phyloP scores from a whole-genome alignment of 2,113 vertebrate species.

The Alces alces region DNA sequence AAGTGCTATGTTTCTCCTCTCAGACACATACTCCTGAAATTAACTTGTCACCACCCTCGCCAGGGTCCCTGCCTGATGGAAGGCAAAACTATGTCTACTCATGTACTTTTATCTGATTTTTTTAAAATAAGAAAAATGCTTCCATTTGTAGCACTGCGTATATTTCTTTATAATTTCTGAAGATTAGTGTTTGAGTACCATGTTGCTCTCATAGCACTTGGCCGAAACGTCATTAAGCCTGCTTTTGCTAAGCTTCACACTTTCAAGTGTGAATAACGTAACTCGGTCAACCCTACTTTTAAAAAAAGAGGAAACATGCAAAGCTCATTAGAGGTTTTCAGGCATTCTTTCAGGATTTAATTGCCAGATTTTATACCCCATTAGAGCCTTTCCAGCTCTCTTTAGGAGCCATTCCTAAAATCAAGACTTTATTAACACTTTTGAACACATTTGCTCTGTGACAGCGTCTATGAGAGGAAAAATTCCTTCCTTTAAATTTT shows the following conservation, averaged over 20 bases:
- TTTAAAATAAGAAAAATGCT: not conserved
- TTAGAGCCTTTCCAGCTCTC: slow-evolving; percentile 27
- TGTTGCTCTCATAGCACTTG: not conserved
- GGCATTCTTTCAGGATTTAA: slow-evolving; percentile 59
- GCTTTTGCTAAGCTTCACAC: slow-evolving; percentile 54
- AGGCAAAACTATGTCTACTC: not conserved
- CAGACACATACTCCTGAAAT: slow-evolving; percentile 50
- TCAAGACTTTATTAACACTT: slow-evolving; percentile 18
- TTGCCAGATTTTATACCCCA: slow-evolving; percentile 43
- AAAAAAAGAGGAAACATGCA: slow-evolving; percentile 55
- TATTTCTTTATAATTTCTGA: slow-evolving; percentile 39
- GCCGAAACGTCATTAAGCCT: slow-evolving; percentile 36
- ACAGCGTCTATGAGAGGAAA: slow-evolving; percentile 5
- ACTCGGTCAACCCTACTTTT: slow-evolving; percentile 45
- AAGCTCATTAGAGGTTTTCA: slow-evolving; percentile 60
- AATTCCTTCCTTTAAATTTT: not conserved
- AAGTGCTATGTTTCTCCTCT: slow-evolving; percentile 47
- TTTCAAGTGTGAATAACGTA: slow-evolving; percentile 57
- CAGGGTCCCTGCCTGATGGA: not conserved
- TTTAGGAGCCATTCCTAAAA: slow-evolving; percentile 41
- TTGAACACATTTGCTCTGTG: slow-evolving; percentile 16
- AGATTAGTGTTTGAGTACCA: slow-evolving; percentile 20
- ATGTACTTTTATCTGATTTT: not conserved
- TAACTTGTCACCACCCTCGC: slow-evolving; percentile 43
- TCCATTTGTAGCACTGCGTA: not conserved